Base-by-base conservation (phyloP, 2,113 vertebrate genomes). In the Cavia porcellus region DNA sequence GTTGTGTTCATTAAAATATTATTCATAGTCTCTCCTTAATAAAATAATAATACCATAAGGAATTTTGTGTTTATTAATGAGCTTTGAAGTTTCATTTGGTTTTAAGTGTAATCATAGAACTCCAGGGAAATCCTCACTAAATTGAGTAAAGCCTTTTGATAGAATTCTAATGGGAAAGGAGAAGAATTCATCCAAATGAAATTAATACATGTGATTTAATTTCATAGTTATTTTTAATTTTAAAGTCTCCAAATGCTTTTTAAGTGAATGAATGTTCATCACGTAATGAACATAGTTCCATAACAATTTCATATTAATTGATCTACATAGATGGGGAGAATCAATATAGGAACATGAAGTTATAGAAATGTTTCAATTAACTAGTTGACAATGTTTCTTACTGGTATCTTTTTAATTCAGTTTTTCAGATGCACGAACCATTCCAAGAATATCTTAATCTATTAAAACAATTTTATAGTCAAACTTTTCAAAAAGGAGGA, bases 151-250 rank as follows among this genome's bases (percentile, higher is more conserved):
- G 32, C 8, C 3, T 5, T 84, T 68, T 82, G 35, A 45, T 8
- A 72, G n/a, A 72, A 62, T 20, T 81, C 62, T 75, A 87, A 66
- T 38, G 14, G 19, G 3, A 74, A 68, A 28, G 11, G 35, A 77
- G 3, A 5, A 7, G 3, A 85, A 92, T 59, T 87, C 57, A 64
- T 30, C 55, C 55, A 79, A 89, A 87, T 66, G 6, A 93, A 80
- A 13, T 84, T 79, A 89, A 89, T 79, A 93, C 20, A 0, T 72
- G 20, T 47, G 1, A 96, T 81, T 68, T 90, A 96, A 89, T 94
- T 96, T 97, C 79, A 81, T 3, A 94, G 72, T 30, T 35, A 70
- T 52, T n/a, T 95, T 94, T 89, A 81, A 82, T 87, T 92, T 82
- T 50, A 83, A 94, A 97, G 92, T 89, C 28, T 38, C 38, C 24